phyloP scores from a whole-genome alignment of 2,888 invertebrate species.

The Coelogynopora nodosa region DNA sequence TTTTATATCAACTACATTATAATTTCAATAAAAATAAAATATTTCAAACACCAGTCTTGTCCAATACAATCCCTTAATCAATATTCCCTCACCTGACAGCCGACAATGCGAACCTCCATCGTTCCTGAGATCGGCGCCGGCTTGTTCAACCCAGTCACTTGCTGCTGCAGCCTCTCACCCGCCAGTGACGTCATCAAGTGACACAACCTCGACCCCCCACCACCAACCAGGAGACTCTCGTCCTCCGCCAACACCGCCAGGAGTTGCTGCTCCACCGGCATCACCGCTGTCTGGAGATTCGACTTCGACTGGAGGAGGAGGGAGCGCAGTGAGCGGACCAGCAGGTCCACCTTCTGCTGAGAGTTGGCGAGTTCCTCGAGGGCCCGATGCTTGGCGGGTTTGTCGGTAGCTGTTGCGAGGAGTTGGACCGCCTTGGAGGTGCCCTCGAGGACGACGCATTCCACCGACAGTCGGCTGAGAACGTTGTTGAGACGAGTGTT shows the following conservation, averaged over 20 bases:
- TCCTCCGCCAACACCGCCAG: too few species aligned
- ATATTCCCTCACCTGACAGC: background rate
- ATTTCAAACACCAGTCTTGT: too few species aligned
- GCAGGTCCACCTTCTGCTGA: background rate
- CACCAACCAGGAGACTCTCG: too few species aligned
- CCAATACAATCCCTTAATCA: too few species aligned
- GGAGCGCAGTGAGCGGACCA: background rate
- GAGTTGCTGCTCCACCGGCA: too few species aligned
- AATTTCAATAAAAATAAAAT: too few species aligned
- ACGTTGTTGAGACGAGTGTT: background rate
- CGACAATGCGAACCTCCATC: background rate
- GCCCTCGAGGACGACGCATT: background rate
- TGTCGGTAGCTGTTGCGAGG: background rate
- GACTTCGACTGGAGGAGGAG: too few species aligned
- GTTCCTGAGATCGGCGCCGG: background rate
- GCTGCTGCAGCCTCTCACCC: too few species aligned
- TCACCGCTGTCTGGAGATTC: too few species aligned
- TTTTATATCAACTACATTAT: too few species aligned
- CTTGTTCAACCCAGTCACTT: background rate
- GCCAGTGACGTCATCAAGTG: too few species aligned
- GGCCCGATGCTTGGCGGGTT: background rate
- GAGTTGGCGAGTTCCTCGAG: background rate
- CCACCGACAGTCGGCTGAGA: background rate
- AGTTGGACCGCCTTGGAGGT: background rate
- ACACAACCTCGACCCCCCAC: too few species aligned